Conservation (phyloP, 2,113 vertebrate genomes). For the Eudorcas thomsonii region DNA sequence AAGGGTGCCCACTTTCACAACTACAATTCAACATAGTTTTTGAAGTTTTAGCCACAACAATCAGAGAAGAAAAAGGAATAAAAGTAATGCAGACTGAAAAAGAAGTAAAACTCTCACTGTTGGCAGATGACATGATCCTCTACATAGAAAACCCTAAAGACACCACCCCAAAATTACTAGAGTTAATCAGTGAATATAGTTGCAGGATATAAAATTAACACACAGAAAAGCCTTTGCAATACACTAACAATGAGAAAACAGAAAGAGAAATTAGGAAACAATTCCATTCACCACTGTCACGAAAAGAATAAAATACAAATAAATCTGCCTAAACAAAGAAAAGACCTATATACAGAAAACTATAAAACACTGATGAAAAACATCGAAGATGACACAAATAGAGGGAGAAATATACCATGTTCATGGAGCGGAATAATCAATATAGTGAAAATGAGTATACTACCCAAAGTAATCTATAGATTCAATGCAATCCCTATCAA, state of each 20-base stretch:
- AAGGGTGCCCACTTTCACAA: neutral
- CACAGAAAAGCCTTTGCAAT: neutral
- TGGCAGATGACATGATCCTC: neutral
- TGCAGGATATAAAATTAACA: neutral
- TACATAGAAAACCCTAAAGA: neutral
- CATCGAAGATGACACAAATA: neutral
- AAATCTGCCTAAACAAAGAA: neutral
- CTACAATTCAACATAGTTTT: neutral
- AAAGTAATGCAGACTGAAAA: neutral
- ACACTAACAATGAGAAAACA: neutral
- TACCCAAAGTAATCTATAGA: neutral
- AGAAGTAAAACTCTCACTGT: neutral
- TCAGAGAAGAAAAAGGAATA: neutral
- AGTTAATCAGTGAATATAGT: neutral
- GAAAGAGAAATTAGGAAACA: neutral
- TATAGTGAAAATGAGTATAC: neutral
- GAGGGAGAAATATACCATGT: neutral
- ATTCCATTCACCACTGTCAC: neutral
- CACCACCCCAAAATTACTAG: neutral
- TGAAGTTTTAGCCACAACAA: neutral
- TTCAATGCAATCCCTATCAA: neutral
- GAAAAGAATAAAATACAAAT: neutral
- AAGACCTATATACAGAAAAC: neutral
- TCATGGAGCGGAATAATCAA: neutral
- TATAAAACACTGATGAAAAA: neutral